Percentiles rank a stretch among this genome's conserved stretches.
Evolutionary conservation across 2,888 invertebrate species (phyloP).

Genomic region (Cactoblastis cactorum): DNA sequence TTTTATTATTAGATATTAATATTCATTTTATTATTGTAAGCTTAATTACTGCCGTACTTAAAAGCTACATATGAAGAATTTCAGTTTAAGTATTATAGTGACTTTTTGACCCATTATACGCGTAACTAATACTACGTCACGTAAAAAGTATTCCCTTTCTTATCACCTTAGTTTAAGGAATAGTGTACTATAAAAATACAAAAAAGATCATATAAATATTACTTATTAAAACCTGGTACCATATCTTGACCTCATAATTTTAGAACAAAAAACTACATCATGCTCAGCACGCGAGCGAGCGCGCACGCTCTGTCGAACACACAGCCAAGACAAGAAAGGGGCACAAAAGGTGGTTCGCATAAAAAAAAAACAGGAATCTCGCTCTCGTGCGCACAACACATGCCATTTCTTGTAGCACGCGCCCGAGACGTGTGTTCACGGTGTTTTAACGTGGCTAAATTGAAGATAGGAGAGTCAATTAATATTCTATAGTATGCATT

Average conservation of each 20-base stretch:
- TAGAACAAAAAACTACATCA: not conserved
- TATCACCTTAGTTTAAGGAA: no score
- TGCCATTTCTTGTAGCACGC: constrained; percentile 33
- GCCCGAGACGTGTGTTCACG: constrained; percentile 15
- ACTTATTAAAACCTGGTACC: not conserved
- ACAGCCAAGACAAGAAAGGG: constrained; percentile 45
- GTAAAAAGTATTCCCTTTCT: no score
- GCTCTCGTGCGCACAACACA: constrained; percentile 53
- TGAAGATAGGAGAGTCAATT: not conserved
- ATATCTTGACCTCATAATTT: not conserved
- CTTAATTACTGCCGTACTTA: no score
- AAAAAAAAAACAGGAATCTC: constrained; percentile 49
- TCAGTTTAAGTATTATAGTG: no score
- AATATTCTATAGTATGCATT: not conserved
- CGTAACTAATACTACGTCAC: no score
- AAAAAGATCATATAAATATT: no score
- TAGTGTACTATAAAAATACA: no score
- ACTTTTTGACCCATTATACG: no score
- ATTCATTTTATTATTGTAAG: no score
- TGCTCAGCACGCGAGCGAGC: not conserved
- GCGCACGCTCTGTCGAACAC: constrained; percentile 30
- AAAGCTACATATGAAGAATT: no score
- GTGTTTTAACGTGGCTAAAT: constrained; percentile 2
- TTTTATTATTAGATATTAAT: no score
- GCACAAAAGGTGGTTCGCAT: constrained; percentile 38